These are phyloP conservation scores for Mercenaria mercenaria DNA, from an alignment of 1,140 invertebrate genomes.

Conservation along the genomic window DNA sequence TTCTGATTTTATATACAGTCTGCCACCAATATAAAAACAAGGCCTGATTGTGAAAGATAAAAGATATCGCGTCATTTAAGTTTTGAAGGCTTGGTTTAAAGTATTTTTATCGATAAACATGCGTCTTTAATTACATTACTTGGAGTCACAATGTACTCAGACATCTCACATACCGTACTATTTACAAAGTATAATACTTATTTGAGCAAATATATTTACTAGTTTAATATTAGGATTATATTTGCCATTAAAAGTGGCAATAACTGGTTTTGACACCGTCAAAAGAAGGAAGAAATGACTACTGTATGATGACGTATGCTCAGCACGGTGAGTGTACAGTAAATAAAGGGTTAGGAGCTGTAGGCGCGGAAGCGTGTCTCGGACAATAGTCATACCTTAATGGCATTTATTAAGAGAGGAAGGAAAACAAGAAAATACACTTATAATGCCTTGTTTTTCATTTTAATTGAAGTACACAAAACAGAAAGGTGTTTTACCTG, in stretches of 20 bases:
- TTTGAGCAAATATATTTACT: neutral
- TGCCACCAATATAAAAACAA: neutral
- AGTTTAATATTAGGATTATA: neutral
- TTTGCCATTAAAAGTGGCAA: neutral
- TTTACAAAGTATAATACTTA: neutral
- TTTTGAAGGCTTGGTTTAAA: neutral
- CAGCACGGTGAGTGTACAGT: too few relatives aligned
- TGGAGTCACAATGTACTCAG: neutral
- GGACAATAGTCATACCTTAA: too few relatives aligned
- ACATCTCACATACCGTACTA: neutral
- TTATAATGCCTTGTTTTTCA: too few relatives aligned
- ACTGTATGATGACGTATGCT: neutral
- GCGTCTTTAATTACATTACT: neutral
- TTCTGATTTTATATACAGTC: neutral
- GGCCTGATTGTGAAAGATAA: neutral
- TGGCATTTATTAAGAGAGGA: too few relatives aligned
- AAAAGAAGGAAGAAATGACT: neutral
- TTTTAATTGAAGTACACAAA: too few relatives aligned
- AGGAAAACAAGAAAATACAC: too few relatives aligned
- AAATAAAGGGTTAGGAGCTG: too few relatives aligned
- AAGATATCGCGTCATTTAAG: neutral
- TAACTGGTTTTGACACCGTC: neutral
- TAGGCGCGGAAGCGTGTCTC: too few relatives aligned
- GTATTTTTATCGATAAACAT: neutral
- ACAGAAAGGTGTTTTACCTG: too few relatives aligned